These are phyloP conservation scores for Brachionus angularis DNA, from an alignment of 1,140 invertebrate genomes.

Conservation along the genomic window DNA sequence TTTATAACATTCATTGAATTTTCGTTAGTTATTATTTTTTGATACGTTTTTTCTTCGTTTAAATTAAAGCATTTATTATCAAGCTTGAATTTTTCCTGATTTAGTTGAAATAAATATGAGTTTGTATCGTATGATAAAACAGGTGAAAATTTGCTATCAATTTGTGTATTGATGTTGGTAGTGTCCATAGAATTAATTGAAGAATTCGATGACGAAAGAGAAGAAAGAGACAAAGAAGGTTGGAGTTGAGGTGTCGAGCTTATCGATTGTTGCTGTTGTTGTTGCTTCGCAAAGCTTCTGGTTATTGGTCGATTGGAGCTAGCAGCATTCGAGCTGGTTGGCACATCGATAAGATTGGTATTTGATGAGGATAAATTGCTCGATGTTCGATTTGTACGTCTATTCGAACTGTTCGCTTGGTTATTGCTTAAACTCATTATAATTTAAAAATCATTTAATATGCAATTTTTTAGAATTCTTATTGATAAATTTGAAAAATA, in stretches of 20 bases:
- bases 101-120: not conserved
- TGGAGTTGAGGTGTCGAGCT: not conserved
- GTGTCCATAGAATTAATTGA: conserved; percentile 26
- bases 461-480: too few species aligned
- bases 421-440: too few species aligned
- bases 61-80: too few species aligned
- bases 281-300: not conserved
- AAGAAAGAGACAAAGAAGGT: conserved; percentile 1
- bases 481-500: too few species aligned
- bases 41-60: not conserved
- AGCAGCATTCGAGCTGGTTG: too few species aligned
- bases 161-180: not conserved
- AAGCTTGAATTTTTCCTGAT: not conserved
- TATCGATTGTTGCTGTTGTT: not conserved
- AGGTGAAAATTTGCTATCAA: not conserved
- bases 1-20: not conserved
- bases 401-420: too few species aligned
- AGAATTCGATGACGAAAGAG: conserved; percentile 7
- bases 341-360: too few species aligned
- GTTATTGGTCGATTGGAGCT: not conserved
- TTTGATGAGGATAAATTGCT: too few species aligned
- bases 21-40: conserved; percentile 14
- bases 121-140: not conserved
- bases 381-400: too few species aligned
- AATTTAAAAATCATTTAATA: too few species aligned